Evolutionary conservation across 2,113 vertebrate genomes (phyloP).

Genomic region (Rhea americana): DNA sequence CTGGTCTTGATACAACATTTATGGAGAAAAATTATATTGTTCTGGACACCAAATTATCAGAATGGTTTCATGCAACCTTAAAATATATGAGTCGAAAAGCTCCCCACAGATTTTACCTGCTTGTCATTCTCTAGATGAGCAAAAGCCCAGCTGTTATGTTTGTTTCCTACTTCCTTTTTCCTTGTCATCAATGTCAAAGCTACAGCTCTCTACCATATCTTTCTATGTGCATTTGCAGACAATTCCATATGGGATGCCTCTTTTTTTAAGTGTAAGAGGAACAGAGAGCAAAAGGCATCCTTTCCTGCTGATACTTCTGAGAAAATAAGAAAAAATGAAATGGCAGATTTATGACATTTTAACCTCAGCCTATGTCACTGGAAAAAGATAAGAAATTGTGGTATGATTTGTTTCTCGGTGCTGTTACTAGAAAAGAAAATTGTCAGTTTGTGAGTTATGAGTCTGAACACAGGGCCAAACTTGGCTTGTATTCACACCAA

Average conservation of each 20-base stretch:
- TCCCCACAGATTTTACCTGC: neutral
- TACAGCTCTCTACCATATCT: neutral
- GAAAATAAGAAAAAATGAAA: neutral
- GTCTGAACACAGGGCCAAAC: neutral
- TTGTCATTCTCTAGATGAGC: neutral
- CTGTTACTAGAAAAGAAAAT: conserved; percentile 33
- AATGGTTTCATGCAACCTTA: neutral
- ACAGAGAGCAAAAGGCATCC: fast-evolving
- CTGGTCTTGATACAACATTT: neutral
- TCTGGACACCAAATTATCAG: neutral
- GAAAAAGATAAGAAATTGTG: conserved; percentile 24
- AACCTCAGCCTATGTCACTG: neutral
- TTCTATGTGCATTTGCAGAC: neutral
- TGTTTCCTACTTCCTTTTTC: neutral
- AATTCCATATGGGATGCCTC: neutral
- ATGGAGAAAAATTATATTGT: neutral
- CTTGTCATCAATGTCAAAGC: neutral
- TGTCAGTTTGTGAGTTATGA: conserved; percentile 15
- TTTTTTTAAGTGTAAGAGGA: neutral
- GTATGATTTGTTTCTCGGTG: neutral
- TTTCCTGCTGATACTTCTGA: neutral
- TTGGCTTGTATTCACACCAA: conserved; percentile 18
- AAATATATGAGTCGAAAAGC: neutral
- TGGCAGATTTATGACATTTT: conserved; percentile 4
- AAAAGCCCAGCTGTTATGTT: neutral